phyloP scores from a whole-genome alignment of 1,140 invertebrate species.

The Diachasma alloeum region DNA sequence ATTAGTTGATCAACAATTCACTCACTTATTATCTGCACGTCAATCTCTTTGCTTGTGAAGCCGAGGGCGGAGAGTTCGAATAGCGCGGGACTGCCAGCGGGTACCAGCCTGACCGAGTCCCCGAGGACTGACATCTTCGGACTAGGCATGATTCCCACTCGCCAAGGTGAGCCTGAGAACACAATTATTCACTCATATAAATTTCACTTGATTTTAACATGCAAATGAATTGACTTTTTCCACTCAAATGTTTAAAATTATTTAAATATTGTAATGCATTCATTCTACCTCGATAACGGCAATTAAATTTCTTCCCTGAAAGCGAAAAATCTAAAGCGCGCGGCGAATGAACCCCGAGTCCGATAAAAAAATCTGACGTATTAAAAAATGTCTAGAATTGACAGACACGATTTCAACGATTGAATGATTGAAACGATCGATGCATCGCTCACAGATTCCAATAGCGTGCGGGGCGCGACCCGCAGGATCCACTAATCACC shows the following conservation, averaged over 20 bases:
- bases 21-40: constrained; percentile 63
- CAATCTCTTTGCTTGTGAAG: constrained; percentile 69
- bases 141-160: constrained; percentile 83
- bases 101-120: constrained; percentile 86
- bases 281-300: background rate
- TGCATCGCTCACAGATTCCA: constrained; percentile 10
- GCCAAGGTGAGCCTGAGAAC: constrained; percentile 86
- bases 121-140: constrained; percentile 79
- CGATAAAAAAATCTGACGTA: background rate
- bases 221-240: too few species aligned
- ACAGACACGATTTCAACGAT: background rate
- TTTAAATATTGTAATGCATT: background rate
- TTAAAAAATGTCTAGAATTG: background rate
- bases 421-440: background rate
- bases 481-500: constrained; percentile 15
- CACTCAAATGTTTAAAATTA: background rate
- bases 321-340: background rate
- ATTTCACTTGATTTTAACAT: background rate
- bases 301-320: background rate
- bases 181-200: constrained; percentile 10
- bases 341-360: background rate
- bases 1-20: constrained; percentile 10
- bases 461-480: background rate
- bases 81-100: constrained; percentile 82
- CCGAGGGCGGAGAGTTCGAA: constrained; percentile 82